Evolutionary conservation across 2,113 vertebrate genomes (phyloP), one percentile per base, ranked within the genome.

Genomic region (Campylomormyrus tamandua): DNA sequence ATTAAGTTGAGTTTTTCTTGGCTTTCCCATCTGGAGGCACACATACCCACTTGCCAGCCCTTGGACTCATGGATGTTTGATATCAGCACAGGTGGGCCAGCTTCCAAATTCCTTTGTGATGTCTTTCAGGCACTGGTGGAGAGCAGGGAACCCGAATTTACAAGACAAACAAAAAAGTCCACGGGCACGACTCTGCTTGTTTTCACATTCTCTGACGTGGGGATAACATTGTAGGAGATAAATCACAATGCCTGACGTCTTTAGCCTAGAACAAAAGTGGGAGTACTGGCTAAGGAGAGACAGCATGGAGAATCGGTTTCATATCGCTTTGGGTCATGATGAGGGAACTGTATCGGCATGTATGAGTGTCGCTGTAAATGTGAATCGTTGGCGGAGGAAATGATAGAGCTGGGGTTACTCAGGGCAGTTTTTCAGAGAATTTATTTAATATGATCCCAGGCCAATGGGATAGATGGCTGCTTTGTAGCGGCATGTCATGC

Each of bases 151-250:
- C 83, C 88, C 89, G 84, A 90, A 89, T 89, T 50, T 84, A 87
- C 66, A 83, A 88, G 48, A 92, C 89, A 91, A 92, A 91, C 46
- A 5, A 70, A 31, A 31, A 70, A 83, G 89, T 91, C 90, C 90
- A 91, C 87, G 89, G 89, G 85, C 88, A 83, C 58, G 90, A 87
- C 89, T 91, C 89, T 42, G 66, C 89, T 87, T 87, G 89, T 91
- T 52, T 13, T 80, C 85, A 66, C 53, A 88, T 88, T 88, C 88
- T 56, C 46, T 70, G 88, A 90, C 90, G 48, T n/a, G 87, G 91
- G 90, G 31, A 77, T 90, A 74, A 35, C 80, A 77, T 88, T 66
- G 87, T 46, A 5, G 50, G 45, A 88, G 87, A 85, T 58, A 89
- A 84, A 27, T 89, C 74, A 39, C 58, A 2, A 39, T 10, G 50